Evolutionary conservation across 2,888 invertebrate genomes (phyloP), one percentile per base, ranked within the genome.

Genomic region (Conchocele bisecta): DNA sequence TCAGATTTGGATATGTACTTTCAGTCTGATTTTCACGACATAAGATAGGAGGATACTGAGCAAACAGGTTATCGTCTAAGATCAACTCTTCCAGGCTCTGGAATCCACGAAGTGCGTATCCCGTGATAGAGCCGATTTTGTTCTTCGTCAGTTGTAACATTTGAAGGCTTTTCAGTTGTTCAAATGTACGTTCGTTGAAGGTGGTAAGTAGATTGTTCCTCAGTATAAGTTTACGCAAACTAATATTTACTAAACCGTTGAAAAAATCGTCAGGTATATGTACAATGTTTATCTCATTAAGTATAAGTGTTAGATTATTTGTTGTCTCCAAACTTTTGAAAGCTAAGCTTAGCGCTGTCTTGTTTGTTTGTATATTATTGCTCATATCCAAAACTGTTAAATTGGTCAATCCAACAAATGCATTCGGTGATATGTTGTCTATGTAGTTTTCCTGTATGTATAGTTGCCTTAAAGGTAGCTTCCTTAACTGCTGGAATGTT

Each of bases 261-360:
- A 60, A 37, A 29, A 50, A 26, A n/a, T 39, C 48, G 17, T 50
- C 37, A 37, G 60, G 39, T 6, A 60, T 60, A n/a, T n/a, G n/a
- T n/a, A n/a, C n/a, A n/a, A n/a, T n/a, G n/a, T n/a, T n/a, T n/a
- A n/a, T n/a, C n/a, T n/a, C n/a, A n/a, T n/a, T n/a, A n/a, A n/a
- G n/a, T n/a, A n/a, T n/a, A n/a, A n/a, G n/a, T n/a, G n/a, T n/a
- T n/a, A n/a, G n/a, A n/a, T n/a, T n/a, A n/a, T n/a, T n/a, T n/a
- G n/a, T n/a, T n/a, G n/a, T n/a, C n/a, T n/a, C n/a, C n/a, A n/a
- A n/a, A n/a, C n/a, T n/a, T n/a, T n/a, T n/a, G n/a, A n/a, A n/a
- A n/a, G n/a, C n/a, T n/a, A n/a, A n/a, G n/a, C n/a, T n/a, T n/a
- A n/a, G n/a, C n/a, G n/a, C n/a, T n/a, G n/a, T n/a, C n/a, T n/a